These are phyloP conservation scores for Achlya flavicornis DNA, from an alignment of 2,888 invertebrate genomes.

Conservation along the genomic window DNA sequence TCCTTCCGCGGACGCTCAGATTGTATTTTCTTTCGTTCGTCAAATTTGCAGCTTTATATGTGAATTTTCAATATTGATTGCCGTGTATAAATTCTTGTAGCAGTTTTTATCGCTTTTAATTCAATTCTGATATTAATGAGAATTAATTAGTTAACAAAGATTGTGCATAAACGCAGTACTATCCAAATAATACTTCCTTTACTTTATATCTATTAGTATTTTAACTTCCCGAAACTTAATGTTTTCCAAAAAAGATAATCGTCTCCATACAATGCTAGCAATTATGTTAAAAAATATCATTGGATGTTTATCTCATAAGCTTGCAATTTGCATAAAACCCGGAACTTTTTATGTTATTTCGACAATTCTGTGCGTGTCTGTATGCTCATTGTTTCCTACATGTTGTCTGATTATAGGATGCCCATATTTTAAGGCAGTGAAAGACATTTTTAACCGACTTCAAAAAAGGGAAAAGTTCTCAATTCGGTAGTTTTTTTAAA, in stretches of 20 bases:
- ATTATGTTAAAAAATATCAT: conserved; percentile 15
- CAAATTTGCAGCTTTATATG: too few species aligned
- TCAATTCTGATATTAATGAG: too few species aligned
- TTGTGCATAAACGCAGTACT: too few species aligned
- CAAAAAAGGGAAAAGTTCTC: too few species aligned
- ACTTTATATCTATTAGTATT: background rate
- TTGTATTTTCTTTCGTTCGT: too few species aligned
- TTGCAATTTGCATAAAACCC: conserved; percentile 44
- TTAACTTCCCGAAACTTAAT: background rate
- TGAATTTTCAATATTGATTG: too few species aligned
- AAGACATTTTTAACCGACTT: background rate
- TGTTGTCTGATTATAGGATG: conserved; percentile 29
- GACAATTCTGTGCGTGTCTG: conserved; percentile 39
- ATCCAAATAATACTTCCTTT: background rate
- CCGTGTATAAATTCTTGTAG: too few species aligned
- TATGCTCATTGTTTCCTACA: conserved; percentile 52
- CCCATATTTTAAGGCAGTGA: background rate
- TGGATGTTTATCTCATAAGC: conserved; percentile 17
- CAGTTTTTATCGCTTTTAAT: too few species aligned
- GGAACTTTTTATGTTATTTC: conserved; percentile 42
- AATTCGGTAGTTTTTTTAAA: too few species aligned
- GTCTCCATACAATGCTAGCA: background rate
- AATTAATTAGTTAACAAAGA: too few species aligned
- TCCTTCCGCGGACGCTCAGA: too few species aligned
- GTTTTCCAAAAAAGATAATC: background rate